Conservation (phyloP, 2,797 vertebrate genomes). For the Brachyalestes nurse region DNA sequence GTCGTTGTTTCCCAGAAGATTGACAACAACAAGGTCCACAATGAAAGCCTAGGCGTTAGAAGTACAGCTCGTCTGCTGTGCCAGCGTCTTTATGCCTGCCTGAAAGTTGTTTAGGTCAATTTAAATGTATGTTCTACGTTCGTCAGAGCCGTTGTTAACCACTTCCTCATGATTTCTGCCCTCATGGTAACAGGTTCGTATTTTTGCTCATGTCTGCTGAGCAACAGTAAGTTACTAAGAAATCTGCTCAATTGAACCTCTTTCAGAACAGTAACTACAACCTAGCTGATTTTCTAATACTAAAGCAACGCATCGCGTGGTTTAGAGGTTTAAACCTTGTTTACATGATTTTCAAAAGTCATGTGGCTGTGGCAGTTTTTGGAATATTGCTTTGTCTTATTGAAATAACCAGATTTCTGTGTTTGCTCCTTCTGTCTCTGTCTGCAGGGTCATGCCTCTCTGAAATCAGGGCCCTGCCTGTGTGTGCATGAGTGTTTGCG, state of each 20-base stretch:
- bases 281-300: no score
- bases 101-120: background rate
- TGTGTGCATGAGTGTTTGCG: constrained; percentile 57
- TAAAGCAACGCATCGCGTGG: no score
- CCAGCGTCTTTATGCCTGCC: background rate
- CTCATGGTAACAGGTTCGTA: background rate
- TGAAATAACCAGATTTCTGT: background rate
- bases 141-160: background rate
- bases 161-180: background rate
- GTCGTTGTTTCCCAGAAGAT: background rate
- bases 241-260: no score
- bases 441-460: constrained; percentile 20
- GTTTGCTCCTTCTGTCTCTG: background rate
- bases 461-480: constrained; percentile 41
- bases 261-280: no score
- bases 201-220: background rate
- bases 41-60: background rate
- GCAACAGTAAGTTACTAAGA: background rate
- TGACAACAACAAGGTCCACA: background rate
- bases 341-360: background rate
- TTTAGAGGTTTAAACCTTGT: background rate
- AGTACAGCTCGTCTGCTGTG: background rate
- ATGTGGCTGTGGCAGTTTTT: background rate
- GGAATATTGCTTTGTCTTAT: background rate
- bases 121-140: no score